Evolutionary conservation across 2,113 vertebrate genomes (phyloP), one percentile per base, ranked within the genome.

Genomic region (Pollachius pollachius): DNA sequence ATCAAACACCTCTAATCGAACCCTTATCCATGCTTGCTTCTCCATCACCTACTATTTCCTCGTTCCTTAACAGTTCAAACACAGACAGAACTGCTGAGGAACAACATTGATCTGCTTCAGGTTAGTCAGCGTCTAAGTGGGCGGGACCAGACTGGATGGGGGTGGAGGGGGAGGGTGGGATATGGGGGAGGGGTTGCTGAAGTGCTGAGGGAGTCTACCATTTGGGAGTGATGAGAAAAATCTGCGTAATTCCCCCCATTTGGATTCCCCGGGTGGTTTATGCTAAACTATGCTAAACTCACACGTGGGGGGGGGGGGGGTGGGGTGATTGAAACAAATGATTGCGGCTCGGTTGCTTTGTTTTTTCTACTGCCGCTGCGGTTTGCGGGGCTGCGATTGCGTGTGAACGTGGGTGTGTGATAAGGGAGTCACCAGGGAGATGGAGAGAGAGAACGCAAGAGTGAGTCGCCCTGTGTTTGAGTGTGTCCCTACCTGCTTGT

Each of bases 261-360:
- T 61, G 16, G 12, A 15, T 61, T 72, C 56, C 65, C 84, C 72
- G 76, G 77, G 74, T 71, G 71, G 72, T 59, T 34, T 74, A 75
- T 75, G 75, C 78, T 84, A 84, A 83, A 81, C 72, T 80, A 81
- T 80, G 76, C 81, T 82, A 73, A 84, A 80, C 68, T 77, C 81
- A 83, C 85, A 86, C 73, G 79, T 1, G 23, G 23, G 23, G 23
- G 23, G 23, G 23, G 23, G 1, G 23, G 30, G 30, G 30, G 30
- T 2, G 74, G 70, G 70, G 72, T 58, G 64, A 85, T 82, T 83
- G 80, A 84, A 88, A 85, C 84, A 83, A 83, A 88, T 84, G 75
- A 82, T 71, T 63, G 57, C 74, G 72, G 58, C 64, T 37, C 17
- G 3, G 71, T 69, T 58, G 30, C 30, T 34, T 34, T 34, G 30